Percentiles rank a stretch among this genome's conserved stretches.
phyloP scores from a whole-genome alignment of 92 coral and sea anemone species.

The Paragorgia papillata region DNA sequence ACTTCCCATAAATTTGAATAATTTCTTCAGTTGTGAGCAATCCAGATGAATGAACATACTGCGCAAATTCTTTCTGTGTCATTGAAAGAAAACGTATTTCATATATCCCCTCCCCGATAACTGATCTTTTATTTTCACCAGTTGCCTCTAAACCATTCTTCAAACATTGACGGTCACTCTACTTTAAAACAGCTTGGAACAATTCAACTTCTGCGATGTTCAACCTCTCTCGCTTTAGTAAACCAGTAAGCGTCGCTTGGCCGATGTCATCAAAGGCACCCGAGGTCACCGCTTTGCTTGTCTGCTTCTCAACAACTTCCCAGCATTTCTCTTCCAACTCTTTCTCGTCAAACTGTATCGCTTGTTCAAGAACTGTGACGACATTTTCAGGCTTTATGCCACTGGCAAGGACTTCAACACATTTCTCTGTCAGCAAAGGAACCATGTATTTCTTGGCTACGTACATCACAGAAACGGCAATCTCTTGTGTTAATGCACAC shows the following conservation, averaged over 20 bases:
- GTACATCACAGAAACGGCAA: constrained; percentile 46
- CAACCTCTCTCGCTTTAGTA: constrained; percentile 52
- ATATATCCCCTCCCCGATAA: constrained; percentile 54
- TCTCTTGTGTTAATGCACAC: background rate
- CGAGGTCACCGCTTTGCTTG: constrained; percentile 52
- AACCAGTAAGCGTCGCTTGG: constrained; percentile 28
- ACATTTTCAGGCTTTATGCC: constrained; percentile 51
- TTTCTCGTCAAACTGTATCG: constrained; percentile 43
- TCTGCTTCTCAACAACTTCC: constrained; percentile 56
- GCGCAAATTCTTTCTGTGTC: constrained; percentile 52
- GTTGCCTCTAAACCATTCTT: constrained; percentile 34
- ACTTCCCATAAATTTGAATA: constrained; percentile 31
- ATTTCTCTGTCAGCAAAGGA: constrained; percentile 53
- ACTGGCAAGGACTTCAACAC: constrained; percentile 32
- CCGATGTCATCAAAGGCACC: constrained; percentile 50
- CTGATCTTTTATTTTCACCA: constrained; percentile 49
- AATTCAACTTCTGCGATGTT: constrained; percentile 50
- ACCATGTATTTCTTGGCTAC: constrained; percentile 62
- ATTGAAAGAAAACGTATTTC: constrained; percentile 51
- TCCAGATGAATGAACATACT: constrained; percentile 40
- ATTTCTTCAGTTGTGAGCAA: constrained; percentile 48
- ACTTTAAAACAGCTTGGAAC: constrained; percentile 62
- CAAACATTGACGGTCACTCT: constrained; percentile 49
- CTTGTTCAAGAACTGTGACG: constrained; percentile 51
- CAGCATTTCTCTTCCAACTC: constrained; percentile 52